A percentile compares a stretch with the other conserved stretches of the same genome.
Conservation (phyloP, 1,140 invertebrate species). For the Drosophila grimshawi region DNA sequence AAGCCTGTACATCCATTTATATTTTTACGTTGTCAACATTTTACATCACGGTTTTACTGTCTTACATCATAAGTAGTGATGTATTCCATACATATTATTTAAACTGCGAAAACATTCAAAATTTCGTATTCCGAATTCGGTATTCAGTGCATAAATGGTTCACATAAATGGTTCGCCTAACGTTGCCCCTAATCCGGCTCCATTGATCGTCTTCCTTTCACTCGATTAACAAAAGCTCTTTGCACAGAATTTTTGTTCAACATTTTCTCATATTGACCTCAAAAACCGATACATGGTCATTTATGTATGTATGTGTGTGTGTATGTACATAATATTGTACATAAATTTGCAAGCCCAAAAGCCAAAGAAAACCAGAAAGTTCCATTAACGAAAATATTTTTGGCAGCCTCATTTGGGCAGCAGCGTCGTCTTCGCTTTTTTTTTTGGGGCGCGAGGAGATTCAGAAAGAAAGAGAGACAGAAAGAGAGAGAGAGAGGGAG, state of each 20-base stretch:
- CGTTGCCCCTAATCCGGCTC: conserved; percentile 22
- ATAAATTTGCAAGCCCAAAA: conserved; percentile 64
- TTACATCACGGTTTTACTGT: too few relatives aligned
- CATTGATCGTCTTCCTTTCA: conserved; percentile 44
- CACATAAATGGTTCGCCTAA: too few relatives aligned
- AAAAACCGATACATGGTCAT: conserved; percentile 23
- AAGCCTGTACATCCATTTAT: too few relatives aligned
- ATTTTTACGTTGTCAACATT: too few relatives aligned
- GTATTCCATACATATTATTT: too few relatives aligned
- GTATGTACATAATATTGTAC: conserved; percentile 18
- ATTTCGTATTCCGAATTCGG: too few relatives aligned
- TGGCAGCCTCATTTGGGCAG: conserved; percentile 68
- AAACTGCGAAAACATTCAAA: too few relatives aligned
- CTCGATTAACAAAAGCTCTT: conserved; percentile 41
- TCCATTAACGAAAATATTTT: conserved; percentile 79
- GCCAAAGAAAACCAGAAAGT: conserved; percentile 77
- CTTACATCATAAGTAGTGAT: too few relatives aligned
- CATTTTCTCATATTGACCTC: conserved; percentile 49
- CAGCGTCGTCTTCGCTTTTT: conserved; percentile 20
- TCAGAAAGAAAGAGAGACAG: not conserved
- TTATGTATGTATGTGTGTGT: not conserved
- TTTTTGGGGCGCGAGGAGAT: conserved; percentile 9
- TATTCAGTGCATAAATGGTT: too few relatives aligned
- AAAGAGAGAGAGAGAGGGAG: not conserved
- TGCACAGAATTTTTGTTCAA: conserved; percentile 39